Evolutionary conservation across 1,140 invertebrate genomes (phyloP).

Genomic region (Stegodyphus dumicola): DNA sequence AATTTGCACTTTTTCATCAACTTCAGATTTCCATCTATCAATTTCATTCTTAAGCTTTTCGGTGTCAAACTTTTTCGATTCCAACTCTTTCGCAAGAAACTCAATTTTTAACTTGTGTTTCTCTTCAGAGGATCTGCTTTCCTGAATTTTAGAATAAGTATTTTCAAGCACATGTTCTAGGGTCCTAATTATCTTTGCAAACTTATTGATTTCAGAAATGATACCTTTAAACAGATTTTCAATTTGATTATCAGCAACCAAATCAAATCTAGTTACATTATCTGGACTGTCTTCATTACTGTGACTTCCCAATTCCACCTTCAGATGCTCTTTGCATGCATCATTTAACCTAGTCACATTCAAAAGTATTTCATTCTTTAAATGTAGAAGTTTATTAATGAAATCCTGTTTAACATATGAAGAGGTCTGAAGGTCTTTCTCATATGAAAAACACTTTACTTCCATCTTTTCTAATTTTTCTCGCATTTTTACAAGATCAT

Average conservation of each 20-base stretch:
- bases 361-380: neutral
- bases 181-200: neutral
- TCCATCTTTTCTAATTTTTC: neutral
- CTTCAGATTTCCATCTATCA: neutral
- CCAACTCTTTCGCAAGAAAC: neutral
- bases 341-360: neutral
- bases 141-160: neutral
- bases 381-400: neutral
- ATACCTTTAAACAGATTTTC: neutral
- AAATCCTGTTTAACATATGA: neutral
- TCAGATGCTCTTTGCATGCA: neutral
- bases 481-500: neutral
- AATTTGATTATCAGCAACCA: neutral
- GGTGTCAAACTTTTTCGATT: neutral
- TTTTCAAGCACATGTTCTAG: neutral
- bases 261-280: too few species aligned
- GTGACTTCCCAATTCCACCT: neutral
- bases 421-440: neutral
- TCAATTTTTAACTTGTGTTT: neutral
- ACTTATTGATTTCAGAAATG: neutral
- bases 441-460: neutral
- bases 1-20: conserved; percentile 3
- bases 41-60: neutral
- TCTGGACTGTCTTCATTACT: too few species aligned
- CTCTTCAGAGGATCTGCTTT: neutral